phyloP scores from a whole-genome alignment of 2,888 invertebrate genomes.

The Drosophila dives region DNA sequence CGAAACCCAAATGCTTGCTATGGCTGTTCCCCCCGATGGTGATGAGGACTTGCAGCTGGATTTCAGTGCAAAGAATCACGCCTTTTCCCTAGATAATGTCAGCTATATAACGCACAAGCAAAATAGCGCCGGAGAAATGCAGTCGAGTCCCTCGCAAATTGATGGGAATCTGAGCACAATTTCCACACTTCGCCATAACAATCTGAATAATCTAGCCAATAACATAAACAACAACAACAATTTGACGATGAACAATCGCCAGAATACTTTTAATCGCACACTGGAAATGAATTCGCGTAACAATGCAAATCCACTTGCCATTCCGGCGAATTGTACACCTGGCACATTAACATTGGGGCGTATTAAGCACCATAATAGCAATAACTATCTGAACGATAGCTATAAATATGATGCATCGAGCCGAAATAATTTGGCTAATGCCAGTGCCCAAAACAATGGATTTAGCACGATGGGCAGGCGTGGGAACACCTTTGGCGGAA shows the following conservation, averaged over 20 bases:
- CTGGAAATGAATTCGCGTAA: slow-evolving; percentile 84
- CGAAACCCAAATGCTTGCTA: slow-evolving; percentile 96
- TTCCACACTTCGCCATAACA: slow-evolving; percentile 86
- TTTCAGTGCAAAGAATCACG: slow-evolving; percentile 94
- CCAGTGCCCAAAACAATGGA: slow-evolving; percentile 82
- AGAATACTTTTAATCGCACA: slow-evolving; percentile 84
- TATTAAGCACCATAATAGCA: slow-evolving; percentile 84
- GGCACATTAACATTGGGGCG: slow-evolving; percentile 84
- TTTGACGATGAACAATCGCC: slow-evolving; percentile 82
- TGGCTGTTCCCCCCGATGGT: slow-evolving; percentile 95
- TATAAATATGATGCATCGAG: slow-evolving; percentile 83
- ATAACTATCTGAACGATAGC: slow-evolving; percentile 84
- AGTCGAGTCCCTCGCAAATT: slow-evolving; percentile 92
- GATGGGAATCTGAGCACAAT: slow-evolving; percentile 93
- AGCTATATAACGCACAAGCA: slow-evolving; percentile 95
- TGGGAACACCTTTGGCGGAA: slow-evolving; percentile 83
- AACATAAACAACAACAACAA: slow-evolving; percentile 83
- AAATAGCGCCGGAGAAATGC: slow-evolving; percentile 85
- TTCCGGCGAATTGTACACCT: slow-evolving; percentile 76
- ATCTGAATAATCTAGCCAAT: slow-evolving; percentile 86
- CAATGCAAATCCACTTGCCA: slow-evolving; percentile 83
- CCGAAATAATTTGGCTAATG: slow-evolving; percentile 82
- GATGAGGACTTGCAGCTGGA: slow-evolving; percentile 93
- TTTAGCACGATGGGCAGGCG: slow-evolving; percentile 84
- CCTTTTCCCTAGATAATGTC: slow-evolving; percentile 94